Evolutionary conservation across 2,888 invertebrate species (phyloP).

Genomic region (Cataglyphis livida): DNA sequence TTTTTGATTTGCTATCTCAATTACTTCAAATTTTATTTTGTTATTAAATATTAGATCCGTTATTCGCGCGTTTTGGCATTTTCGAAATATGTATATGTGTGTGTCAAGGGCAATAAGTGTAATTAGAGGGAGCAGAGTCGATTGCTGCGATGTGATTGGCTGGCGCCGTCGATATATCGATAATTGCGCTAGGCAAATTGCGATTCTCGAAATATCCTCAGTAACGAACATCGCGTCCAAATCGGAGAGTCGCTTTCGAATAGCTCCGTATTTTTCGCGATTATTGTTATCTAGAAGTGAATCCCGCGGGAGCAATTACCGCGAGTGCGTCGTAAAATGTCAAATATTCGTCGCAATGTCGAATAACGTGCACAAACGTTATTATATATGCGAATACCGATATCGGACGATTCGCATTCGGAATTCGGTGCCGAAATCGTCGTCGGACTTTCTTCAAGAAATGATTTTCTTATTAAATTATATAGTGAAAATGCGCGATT

Average conservation of each 20-base stretch:
- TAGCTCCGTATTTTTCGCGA: not conserved
- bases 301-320: not conserved
- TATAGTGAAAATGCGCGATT: not conserved
- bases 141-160: not conserved
- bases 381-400: not conserved
- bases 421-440: not conserved
- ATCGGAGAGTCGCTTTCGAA: not conserved
- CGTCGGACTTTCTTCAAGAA: no score
- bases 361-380: no score
- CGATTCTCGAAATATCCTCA: not conserved
- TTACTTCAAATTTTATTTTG: no score
- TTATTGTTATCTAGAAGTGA: not conserved
- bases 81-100: no score
- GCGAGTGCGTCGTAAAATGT: no score
- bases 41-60: no score
- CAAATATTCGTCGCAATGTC: not conserved
- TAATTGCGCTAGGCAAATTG: not conserved
- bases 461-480: not conserved
- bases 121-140: not conserved
- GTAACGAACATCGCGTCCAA: not conserved
- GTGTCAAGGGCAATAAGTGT: no score
- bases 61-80: no score
- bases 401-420: not conserved
- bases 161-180: not conserved
- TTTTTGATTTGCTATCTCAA: no score